Conservation (phyloP, 2,888 invertebrate species). For the Xylocampa areola region DNA sequence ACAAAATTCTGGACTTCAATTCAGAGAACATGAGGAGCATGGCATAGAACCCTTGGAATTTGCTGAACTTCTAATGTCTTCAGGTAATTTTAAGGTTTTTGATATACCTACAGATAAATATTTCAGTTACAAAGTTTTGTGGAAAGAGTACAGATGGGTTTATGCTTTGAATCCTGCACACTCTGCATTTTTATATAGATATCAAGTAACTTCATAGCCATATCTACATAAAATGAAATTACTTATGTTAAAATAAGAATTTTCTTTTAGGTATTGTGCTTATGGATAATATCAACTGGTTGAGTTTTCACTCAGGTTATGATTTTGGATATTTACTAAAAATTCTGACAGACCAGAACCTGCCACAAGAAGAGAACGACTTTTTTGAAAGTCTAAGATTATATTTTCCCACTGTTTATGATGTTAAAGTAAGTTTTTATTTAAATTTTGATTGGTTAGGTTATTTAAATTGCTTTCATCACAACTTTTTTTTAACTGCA, state of each 20-base stretch:
- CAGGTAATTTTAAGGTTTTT: constrained; percentile 91
- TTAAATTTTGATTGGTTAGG: background rate
- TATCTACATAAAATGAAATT: too few species aligned
- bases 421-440: constrained; percentile 94
- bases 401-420: constrained; percentile 99
- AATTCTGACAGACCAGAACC: constrained; percentile 96
- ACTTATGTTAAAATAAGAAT: too few species aligned
- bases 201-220: too few species aligned
- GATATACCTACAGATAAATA: too few species aligned
- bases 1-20: constrained; percentile 98
- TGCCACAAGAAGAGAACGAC: constrained; percentile 98
- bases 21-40: constrained; percentile 99
- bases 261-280: constrained; percentile 94
- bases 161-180: too few species aligned
- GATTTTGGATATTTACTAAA: constrained; percentile 99
- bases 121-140: too few species aligned
- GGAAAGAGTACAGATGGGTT: too few species aligned
- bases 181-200: too few species aligned
- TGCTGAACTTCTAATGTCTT: constrained; percentile 99
- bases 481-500: constrained; percentile 65
- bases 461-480: constrained; percentile 9
- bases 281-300: constrained; percentile 98
- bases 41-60: constrained; percentile 99
- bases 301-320: constrained; percentile 99
- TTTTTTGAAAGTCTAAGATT: constrained; percentile 98